These are phyloP conservation scores for Spilarctia lutea DNA, from an alignment of 2,888 invertebrate genomes.

Conservation along the genomic window DNA sequence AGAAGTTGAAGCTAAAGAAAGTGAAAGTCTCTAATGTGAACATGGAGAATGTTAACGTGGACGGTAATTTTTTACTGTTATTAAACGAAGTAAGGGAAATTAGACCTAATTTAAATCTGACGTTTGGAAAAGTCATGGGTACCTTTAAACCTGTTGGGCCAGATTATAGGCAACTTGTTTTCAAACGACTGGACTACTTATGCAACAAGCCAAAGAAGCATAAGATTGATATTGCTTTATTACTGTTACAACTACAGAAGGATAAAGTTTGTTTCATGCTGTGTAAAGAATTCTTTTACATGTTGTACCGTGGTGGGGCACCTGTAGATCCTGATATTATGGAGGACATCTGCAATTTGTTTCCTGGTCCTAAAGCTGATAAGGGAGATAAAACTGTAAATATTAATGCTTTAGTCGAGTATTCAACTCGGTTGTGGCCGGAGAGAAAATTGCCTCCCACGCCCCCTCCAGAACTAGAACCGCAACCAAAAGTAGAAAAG, in stretches of 20 bases:
- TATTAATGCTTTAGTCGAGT: conserved; percentile 61
- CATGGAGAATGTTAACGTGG: conserved; percentile 67
- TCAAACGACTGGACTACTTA: conserved; percentile 66
- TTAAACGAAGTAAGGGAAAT: conserved; percentile 49
- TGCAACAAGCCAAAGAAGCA: conserved; percentile 58
- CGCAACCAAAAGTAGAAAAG: conserved; percentile 2
- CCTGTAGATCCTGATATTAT: conserved; percentile 61
- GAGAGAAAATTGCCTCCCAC: conserved; percentile 67
- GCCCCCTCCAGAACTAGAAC: conserved; percentile 61
- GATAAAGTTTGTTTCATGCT: conserved; percentile 52
- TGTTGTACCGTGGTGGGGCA: conserved; percentile 32
- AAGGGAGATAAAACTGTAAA: conserved; percentile 62
- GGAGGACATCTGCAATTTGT: conserved; percentile 59
- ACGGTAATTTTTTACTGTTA: conserved; percentile 53
- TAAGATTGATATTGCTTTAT: conserved; percentile 62
- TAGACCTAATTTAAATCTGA: conserved; percentile 57
- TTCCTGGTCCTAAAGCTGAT: conserved; percentile 56
- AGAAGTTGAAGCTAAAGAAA: conserved; percentile 51
- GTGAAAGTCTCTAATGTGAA: conserved; percentile 62
- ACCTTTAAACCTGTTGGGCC: conserved; percentile 46
- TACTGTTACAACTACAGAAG: conserved; percentile 61
- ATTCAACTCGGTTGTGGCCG: conserved; percentile 71
- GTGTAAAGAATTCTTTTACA: conserved; percentile 53
- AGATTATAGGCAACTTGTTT: conserved; percentile 64
- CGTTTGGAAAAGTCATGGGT: conserved; percentile 59